Conservation (phyloP, 2,797 vertebrate genomes). For the Antrozous pallidus region DNA sequence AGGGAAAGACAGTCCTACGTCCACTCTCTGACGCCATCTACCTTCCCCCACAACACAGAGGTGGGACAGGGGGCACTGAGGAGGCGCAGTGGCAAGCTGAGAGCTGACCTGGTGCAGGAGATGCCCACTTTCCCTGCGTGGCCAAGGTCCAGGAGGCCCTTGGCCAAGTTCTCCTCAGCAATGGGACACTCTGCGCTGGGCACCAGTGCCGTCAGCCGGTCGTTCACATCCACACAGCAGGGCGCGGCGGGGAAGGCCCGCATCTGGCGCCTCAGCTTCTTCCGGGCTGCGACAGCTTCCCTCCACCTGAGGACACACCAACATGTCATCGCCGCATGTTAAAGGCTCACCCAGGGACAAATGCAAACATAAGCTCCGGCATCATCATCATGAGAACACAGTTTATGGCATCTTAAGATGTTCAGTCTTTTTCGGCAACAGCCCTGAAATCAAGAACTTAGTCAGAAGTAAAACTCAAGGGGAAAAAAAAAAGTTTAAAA, state of each 20-base stretch:
- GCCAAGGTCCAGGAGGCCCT: conserved; percentile 89
- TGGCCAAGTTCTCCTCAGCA: conserved; percentile 83
- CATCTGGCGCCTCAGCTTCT: conserved; percentile 95
- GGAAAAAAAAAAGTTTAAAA: not conserved
- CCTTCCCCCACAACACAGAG: not conserved
- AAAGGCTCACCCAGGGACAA: not conserved
- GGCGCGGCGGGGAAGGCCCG: conserved; percentile 95
- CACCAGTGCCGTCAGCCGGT: conserved; percentile 87
- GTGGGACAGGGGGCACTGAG: fast-evolving
- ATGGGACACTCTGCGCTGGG: conserved; percentile 90
- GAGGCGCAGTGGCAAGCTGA: fast-evolving
- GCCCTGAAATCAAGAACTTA: not conserved
- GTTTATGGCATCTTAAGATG: not conserved
- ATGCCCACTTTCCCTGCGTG: conserved; percentile 89
- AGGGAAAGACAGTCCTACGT: fast-evolving
- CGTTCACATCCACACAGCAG: conserved; percentile 86
- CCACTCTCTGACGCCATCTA: not conserved
- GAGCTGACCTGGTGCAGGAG: conserved; percentile 90
- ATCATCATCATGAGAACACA: not conserved
- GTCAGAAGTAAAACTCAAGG: not conserved
- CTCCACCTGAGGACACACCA: conserved; percentile 87
- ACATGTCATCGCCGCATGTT: not conserved
- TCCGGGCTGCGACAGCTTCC: conserved; percentile 90
- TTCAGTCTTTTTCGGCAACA: not conserved
- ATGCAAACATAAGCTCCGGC: too few species aligned